A percentile compares a stretch with the other conserved stretches of the same genome.
These are phyloP conservation scores for Amphilophus citrinellus DNA, from an alignment of 2,113 vertebrate genomes.

Conservation along the genomic window DNA sequence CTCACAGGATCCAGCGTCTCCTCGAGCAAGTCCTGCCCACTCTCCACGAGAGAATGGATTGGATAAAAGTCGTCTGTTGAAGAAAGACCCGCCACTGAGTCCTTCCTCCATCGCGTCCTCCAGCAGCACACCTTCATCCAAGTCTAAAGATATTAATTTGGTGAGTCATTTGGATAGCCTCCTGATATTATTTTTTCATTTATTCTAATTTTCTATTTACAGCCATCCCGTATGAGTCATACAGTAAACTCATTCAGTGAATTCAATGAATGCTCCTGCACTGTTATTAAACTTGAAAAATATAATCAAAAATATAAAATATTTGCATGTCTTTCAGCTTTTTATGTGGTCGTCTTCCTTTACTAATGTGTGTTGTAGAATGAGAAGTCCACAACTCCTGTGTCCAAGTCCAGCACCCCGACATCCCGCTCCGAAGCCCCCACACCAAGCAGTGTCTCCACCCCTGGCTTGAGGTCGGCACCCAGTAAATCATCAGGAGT, in stretches of 20 bases:
- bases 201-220: slow-evolving; percentile 34
- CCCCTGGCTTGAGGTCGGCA: slow-evolving; percentile 87
- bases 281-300: neutral
- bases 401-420: slow-evolving; percentile 94
- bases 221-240: neutral
- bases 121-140: slow-evolving; percentile 96
- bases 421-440: slow-evolving; percentile 92
- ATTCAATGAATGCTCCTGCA: neutral
- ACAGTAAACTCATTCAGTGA: too few relatives aligned
- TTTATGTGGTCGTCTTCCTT: neutral
- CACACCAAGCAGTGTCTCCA: slow-evolving; percentile 90
- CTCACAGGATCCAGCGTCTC: slow-evolving; percentile 88
- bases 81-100: slow-evolving; percentile 93
- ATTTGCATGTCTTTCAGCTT: neutral
- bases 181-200: slow-evolving; percentile 34
- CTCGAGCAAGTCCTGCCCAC: slow-evolving; percentile 91
- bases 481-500: slow-evolving; percentile 86
- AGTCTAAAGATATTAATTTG: slow-evolving; percentile 93
- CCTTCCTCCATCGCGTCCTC: slow-evolving; percentile 94
- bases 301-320: neutral
- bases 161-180: slow-evolving; percentile 73
- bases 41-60: slow-evolving; percentile 94
- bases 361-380: slow-evolving; percentile 81
- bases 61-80: slow-evolving; percentile 89
- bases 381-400: slow-evolving; percentile 94